These are phyloP conservation scores for Enteromius argenteus DNA, from an alignment of 2,797 vertebrate species.

Conservation along the genomic window DNA sequence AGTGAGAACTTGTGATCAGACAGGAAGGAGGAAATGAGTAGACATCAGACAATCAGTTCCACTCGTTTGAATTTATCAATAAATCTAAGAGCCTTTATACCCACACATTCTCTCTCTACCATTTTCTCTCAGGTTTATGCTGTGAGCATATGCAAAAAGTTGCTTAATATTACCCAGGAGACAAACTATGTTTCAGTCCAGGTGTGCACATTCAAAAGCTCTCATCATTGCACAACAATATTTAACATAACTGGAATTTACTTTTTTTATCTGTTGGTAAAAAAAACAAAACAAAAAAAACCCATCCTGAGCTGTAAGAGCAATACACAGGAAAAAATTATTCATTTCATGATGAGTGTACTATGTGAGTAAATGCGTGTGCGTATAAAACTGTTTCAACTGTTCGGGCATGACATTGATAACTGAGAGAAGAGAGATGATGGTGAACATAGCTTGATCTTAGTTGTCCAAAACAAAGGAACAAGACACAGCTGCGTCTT, in stretches of 20 bases:
- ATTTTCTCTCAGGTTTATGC: neutral
- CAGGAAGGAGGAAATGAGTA: constrained; percentile 51
- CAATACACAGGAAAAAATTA: neutral
- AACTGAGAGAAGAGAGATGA: neutral
- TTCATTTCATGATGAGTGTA: neutral
- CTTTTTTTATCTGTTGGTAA: neutral
- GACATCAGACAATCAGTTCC: constrained; percentile 15
- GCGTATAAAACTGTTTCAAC: neutral
- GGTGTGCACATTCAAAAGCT: constrained; percentile 29
- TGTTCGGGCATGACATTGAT: neutral
- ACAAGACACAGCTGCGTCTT: neutral
- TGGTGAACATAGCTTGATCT: neutral
- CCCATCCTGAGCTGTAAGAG: neutral
- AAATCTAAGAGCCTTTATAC: neutral
- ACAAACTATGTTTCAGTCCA: constrained; percentile 1
- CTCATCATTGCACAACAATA: constrained; percentile 15
- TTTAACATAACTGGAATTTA: neutral
- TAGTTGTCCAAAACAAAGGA: neutral
- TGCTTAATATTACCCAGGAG: constrained; percentile 13
- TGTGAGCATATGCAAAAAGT: constrained; percentile 7
- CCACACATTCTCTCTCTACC: neutral
- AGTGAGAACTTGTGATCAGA: constrained; percentile 1
- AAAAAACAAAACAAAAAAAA: neutral
- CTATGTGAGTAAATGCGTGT: neutral
- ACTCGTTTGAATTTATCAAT: neutral